phyloP scores from a whole-genome alignment of 53 echinoderm and acorn worm species.

The Antedon mediterranea region DNA sequence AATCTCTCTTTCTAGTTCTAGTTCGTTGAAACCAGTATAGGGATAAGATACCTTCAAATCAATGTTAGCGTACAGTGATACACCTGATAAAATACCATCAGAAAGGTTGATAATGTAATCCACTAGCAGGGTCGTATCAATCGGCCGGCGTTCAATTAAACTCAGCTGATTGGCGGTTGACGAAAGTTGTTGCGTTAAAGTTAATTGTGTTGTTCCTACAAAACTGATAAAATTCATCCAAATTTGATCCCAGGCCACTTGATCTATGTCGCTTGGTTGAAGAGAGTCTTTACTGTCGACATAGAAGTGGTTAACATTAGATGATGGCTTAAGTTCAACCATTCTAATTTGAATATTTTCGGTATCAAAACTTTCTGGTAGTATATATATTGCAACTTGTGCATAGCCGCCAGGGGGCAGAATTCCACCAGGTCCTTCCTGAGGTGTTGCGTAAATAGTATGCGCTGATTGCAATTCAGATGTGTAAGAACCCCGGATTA shows the following conservation, averaged over 20 bases:
- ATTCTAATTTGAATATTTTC: not conserved
- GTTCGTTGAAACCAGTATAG: constrained; percentile 3
- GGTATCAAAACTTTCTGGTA: constrained; percentile 7
- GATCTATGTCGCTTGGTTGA: not conserved
- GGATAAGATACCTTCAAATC: not conserved
- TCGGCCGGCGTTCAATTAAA: not conserved
- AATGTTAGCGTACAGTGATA: not conserved
- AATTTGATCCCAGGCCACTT: constrained; percentile 5
- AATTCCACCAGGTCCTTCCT: constrained; percentile 3
- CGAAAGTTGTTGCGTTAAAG: not conserved
- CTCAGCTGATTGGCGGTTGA: constrained; percentile 12
- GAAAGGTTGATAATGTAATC: constrained; percentile 2
- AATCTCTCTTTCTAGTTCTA: not conserved
- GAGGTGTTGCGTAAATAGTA: not conserved
- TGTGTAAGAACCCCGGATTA: not conserved
- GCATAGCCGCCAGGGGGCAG: not conserved
- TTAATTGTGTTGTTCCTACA: not conserved
- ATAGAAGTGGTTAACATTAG: not conserved
- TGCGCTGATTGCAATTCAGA: not conserved
- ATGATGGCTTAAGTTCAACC: not conserved
- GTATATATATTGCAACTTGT: not conserved
- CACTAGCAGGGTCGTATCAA: not conserved
- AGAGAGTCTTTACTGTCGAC: not conserved
- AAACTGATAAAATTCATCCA: constrained; percentile 2
- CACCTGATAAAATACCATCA: not conserved